A percentile compares a stretch with the other conserved stretches of the same genome.
These are phyloP conservation scores for Parazoanthus darwini DNA, from an alignment of 92 coral and sea anemone genomes.

Conservation along the genomic window DNA sequence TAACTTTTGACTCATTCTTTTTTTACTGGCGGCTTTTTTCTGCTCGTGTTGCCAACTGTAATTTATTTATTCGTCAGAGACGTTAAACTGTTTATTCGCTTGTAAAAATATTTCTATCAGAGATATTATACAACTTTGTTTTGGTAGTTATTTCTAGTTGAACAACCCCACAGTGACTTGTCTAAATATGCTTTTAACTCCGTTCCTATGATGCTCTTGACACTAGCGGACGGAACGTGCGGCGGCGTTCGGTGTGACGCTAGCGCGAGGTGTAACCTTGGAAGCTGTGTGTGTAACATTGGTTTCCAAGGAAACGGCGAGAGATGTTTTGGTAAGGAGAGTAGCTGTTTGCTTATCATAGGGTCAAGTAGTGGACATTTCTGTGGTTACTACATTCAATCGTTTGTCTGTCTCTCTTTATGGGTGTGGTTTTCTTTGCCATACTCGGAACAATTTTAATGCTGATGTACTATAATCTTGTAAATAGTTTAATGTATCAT, in stretches of 20 bases:
- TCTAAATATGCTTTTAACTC: not conserved
- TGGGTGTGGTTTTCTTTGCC: no score
- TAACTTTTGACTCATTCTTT: no score
- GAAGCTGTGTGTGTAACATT: constrained; percentile 29
- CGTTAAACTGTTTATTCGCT: no score
- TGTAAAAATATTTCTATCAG: not conserved
- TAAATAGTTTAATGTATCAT: no score
- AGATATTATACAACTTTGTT: no score
- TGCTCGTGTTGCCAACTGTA: no score
- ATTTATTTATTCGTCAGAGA: no score
- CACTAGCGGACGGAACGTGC: constrained; percentile 35
- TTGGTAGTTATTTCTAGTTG: no score
- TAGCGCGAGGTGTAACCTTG: constrained; percentile 25
- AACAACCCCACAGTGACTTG: not conserved
- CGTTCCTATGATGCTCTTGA: not conserved
- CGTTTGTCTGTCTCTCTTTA: not conserved
- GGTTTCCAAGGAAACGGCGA: constrained; percentile 33
- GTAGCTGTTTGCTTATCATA: not conserved
- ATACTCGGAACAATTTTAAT: no score
- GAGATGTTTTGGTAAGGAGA: constrained; percentile 18
- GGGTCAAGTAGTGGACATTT: not conserved
- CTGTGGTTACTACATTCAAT: not conserved
- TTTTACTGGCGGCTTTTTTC: no score
- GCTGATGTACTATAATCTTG: no score
- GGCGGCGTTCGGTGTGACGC: constrained; percentile 15